These are phyloP conservation scores for Scaptomyza flava DNA, from an alignment of 2,888 invertebrate species.

Conservation along the genomic window DNA sequence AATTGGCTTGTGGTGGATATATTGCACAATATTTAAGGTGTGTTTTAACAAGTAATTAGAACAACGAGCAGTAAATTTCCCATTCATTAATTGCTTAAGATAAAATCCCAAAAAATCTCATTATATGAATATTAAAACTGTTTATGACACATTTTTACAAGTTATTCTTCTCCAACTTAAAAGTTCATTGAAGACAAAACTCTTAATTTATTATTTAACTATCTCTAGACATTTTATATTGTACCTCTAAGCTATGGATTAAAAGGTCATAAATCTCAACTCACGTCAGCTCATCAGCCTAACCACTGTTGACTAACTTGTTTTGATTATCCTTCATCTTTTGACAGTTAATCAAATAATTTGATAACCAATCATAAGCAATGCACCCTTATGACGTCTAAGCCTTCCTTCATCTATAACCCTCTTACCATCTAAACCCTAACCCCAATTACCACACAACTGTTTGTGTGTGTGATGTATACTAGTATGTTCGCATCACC, in stretches of 20 bases:
- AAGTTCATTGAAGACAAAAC: too few species aligned
- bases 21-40: background rate
- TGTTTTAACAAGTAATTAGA: background rate
- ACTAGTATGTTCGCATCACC: slow-evolving; percentile 21
- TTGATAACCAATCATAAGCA: slow-evolving; percentile 31
- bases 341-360: slow-evolving; percentile 47
- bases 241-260: too few species aligned
- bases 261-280: background rate
- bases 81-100: too few species aligned
- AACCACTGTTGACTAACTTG: too few species aligned
- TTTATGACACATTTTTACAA: too few species aligned
- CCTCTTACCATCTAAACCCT: background rate
- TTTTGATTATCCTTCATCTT: slow-evolving; percentile 26
- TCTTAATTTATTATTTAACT: too few species aligned
- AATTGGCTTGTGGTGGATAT: background rate
- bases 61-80: too few species aligned
- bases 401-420: background rate
- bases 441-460: background rate
- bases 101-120: too few species aligned
- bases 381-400: slow-evolving; percentile 13
- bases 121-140: too few species aligned
- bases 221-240: too few species aligned
- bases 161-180: too few species aligned
- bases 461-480: slow-evolving; percentile 6
- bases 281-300: background rate